Conservation (phyloP, 2,888 invertebrate genomes). For the Acholoe squamosa region DNA sequence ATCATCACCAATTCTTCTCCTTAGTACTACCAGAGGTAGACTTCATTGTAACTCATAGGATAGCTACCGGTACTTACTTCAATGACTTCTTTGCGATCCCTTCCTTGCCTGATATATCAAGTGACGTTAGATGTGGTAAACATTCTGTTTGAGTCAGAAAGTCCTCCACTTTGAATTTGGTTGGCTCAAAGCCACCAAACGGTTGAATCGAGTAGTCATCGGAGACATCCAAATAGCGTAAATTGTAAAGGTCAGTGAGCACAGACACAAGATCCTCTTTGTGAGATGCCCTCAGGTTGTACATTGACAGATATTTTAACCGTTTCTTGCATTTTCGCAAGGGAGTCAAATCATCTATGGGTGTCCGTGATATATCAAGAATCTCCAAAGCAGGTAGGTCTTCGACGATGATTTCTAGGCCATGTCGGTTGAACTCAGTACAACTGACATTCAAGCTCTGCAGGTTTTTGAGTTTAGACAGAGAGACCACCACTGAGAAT, state of each 20-base stretch:
- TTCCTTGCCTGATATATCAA: slow-evolving; percentile 88
- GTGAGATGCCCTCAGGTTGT: slow-evolving; percentile 84
- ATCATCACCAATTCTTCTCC: too few species aligned
- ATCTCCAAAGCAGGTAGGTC: slow-evolving; percentile 87
- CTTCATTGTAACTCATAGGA: too few species aligned
- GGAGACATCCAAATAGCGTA: slow-evolving; percentile 86
- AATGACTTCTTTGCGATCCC: slow-evolving; percentile 84
- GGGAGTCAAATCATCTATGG: slow-evolving; percentile 87
- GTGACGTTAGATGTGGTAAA: slow-evolving; percentile 86
- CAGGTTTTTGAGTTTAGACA: slow-evolving; percentile 87
- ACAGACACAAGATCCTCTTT: slow-evolving; percentile 84
- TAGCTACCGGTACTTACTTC: slow-evolving; percentile 78
- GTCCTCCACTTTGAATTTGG: slow-evolving; percentile 75
- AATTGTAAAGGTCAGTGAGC: slow-evolving; percentile 84
- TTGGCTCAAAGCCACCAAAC: slow-evolving; percentile 83
- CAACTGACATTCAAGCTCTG: slow-evolving; percentile 87
- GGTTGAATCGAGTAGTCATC: slow-evolving; percentile 84
- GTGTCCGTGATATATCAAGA: slow-evolving; percentile 88
- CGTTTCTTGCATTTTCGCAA: slow-evolving; percentile 85
- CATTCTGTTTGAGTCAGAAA: slow-evolving; percentile 75
- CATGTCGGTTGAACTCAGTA: slow-evolving; percentile 88
- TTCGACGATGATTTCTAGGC: slow-evolving; percentile 87
- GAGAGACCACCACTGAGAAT: slow-evolving; percentile 86
- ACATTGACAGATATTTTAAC: slow-evolving; percentile 86
- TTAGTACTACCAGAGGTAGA: too few species aligned